Percentiles rank a stretch among this genome's conserved stretches.
Evolutionary conservation across 2,113 vertebrate genomes (phyloP).

Genomic region (Antechinus stuartii): DNA sequence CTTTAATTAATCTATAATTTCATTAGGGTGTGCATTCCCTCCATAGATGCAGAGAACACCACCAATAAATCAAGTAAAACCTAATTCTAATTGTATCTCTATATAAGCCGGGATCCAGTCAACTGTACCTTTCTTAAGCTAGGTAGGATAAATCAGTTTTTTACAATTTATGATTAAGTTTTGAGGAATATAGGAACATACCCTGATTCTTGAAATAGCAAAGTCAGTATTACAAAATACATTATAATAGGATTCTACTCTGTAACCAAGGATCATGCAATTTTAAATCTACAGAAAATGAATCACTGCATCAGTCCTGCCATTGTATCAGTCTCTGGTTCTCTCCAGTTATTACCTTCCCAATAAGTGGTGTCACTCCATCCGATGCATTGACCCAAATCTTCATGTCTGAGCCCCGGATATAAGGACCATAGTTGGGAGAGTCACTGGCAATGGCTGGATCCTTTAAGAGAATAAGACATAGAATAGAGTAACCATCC

Average conservation of each 20-base stretch:
- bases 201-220: not conserved
- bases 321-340: not conserved
- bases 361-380: slow-evolving; percentile 86
- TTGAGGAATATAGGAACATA: not conserved
- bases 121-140: not conserved
- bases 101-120: not conserved
- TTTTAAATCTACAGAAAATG: not conserved
- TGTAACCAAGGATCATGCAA: not conserved
- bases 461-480: slow-evolving; percentile 84
- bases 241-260: not conserved
- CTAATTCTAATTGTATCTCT: not conserved
- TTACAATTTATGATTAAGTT: not conserved
- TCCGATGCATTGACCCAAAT: slow-evolving; percentile 91
- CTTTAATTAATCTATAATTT: not conserved
- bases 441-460: slow-evolving; percentile 89
- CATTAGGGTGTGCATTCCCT: not conserved
- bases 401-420: slow-evolving; percentile 83
- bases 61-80: not conserved
- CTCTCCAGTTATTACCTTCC: slow-evolving; percentile 86
- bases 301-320: not conserved
- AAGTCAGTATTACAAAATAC: not conserved
- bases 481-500: not conserved
- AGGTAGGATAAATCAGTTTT: not conserved
- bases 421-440: slow-evolving; percentile 84
- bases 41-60: not conserved